Evolutionary conservation across 2,113 vertebrate genomes (phyloP).

Genomic region (Ibidorhyncha struthersii): DNA sequence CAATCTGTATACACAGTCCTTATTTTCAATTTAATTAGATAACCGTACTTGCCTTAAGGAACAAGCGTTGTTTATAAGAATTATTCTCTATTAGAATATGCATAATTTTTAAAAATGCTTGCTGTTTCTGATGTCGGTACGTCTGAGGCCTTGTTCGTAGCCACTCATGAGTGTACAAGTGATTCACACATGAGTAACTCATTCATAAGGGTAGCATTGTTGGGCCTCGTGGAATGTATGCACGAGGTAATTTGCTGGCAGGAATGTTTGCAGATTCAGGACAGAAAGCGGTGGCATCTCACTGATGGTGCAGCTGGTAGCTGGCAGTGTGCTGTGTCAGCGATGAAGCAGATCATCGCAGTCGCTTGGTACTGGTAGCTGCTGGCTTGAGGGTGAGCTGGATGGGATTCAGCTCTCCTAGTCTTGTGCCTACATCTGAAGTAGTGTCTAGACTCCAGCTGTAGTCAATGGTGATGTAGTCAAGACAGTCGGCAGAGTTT

Average conservation of each 20-base stretch:
- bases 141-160: background rate
- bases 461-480: background rate
- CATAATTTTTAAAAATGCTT: background rate
- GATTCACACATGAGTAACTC: background rate
- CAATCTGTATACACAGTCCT: background rate
- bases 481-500: background rate
- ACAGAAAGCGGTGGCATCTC: background rate
- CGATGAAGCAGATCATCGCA: accelerated
- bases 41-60: constrained; percentile 29
- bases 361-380: background rate
- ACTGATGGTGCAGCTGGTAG: background rate
- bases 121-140: background rate
- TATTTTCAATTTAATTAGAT: background rate
- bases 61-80: background rate
- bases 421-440: background rate
- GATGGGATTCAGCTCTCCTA: background rate
- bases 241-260: background rate
- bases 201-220: background rate
- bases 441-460: background rate
- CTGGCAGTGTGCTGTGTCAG: accelerated
- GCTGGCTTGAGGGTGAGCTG: background rate
- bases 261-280: background rate
- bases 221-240: background rate
- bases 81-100: background rate
- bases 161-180: background rate